Evolutionary conservation across 2,888 invertebrate species (phyloP).

Genomic region (Drosophila bunnanda): DNA sequence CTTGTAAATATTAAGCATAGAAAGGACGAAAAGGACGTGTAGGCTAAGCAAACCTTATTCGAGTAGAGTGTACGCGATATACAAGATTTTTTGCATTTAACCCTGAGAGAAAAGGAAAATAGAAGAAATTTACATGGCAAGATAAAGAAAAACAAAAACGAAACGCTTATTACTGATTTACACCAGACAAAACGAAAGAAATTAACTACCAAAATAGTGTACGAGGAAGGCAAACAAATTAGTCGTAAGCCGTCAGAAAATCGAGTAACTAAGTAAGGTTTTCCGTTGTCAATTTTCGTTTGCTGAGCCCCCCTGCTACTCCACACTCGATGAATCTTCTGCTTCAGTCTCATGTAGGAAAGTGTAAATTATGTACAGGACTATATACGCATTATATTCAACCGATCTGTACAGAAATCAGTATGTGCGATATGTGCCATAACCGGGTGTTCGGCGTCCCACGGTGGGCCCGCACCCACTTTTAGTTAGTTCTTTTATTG

Average conservation of each 20-base stretch:
- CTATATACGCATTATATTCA: conserved; percentile 53
- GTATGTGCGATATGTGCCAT: conserved; percentile 75
- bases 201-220: conserved; percentile 57
- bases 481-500: conserved; percentile 36
- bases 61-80: conserved; percentile 57
- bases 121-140: conserved; percentile 69
- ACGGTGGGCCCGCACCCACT: background rate
- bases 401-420: conserved; percentile 53
- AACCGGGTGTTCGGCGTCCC: conserved; percentile 35
- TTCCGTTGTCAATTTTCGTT: conserved; percentile 64
- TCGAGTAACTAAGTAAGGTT: conserved; percentile 19
- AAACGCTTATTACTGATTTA: conserved; percentile 78
- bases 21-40: conserved; percentile 11
- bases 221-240: conserved; percentile 40
- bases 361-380: conserved; percentile 52
- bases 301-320: conserved; percentile 60
- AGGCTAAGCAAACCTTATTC: conserved; percentile 35
- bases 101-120: conserved; percentile 48
- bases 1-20: conserved; percentile 38
- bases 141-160: conserved; percentile 59
- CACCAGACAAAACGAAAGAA: conserved; percentile 47
- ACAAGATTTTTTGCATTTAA: conserved; percentile 74
- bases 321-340: conserved; percentile 9
- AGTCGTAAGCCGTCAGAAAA: conserved; percentile 41
- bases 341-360: conserved; percentile 34